Percentiles rank a stretch among this genome's conserved stretches.
Evolutionary conservation across 2,888 invertebrate genomes (phyloP).

Genomic region (Euclidia mi): DNA sequence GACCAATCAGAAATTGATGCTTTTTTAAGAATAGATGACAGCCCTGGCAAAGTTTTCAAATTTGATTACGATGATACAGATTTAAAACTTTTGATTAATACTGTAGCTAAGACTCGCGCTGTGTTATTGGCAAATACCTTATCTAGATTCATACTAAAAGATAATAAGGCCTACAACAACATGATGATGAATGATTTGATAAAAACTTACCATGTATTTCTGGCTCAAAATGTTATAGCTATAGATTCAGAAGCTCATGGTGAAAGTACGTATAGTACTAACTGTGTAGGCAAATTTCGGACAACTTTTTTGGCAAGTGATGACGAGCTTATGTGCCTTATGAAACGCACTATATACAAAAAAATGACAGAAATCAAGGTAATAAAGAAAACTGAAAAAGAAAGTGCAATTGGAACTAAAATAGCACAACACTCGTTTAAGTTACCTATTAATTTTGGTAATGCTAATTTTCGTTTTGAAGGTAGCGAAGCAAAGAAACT

Average conservation of each 20-base stretch:
- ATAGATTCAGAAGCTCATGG: neutral
- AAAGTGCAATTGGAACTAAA: constrained; percentile 2
- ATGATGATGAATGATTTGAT: constrained; percentile 40
- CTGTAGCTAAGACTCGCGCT: constrained; percentile 31
- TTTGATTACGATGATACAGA: constrained; percentile 34
- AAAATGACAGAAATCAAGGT: constrained; percentile 19
- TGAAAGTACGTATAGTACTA: constrained; percentile 9
- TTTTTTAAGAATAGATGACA: constrained; percentile 29
- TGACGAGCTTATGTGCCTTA: constrained; percentile 18
- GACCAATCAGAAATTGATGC: constrained; percentile 9
- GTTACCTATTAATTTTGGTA: constrained; percentile 40
- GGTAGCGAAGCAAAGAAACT: constrained; percentile 25
- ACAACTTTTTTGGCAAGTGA: constrained; percentile 23
- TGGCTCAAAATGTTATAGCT: constrained; percentile 24
- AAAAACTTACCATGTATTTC: constrained; percentile 40
- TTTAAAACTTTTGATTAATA: constrained; percentile 23
- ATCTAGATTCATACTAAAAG: constrained; percentile 33
- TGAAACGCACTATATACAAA: constrained; percentile 23
- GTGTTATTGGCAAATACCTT: constrained; percentile 33
- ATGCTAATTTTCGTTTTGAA: constrained; percentile 27
- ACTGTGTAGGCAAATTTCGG: constrained; percentile 22
- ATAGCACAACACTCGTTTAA: constrained; percentile 28
- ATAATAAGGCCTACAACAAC: constrained; percentile 22
- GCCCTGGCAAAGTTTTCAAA: constrained; percentile 31
- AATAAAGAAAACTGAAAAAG: no score